phyloP scores from a whole-genome alignment of 2,888 invertebrate species.

The Drosophila anomalata region DNA sequence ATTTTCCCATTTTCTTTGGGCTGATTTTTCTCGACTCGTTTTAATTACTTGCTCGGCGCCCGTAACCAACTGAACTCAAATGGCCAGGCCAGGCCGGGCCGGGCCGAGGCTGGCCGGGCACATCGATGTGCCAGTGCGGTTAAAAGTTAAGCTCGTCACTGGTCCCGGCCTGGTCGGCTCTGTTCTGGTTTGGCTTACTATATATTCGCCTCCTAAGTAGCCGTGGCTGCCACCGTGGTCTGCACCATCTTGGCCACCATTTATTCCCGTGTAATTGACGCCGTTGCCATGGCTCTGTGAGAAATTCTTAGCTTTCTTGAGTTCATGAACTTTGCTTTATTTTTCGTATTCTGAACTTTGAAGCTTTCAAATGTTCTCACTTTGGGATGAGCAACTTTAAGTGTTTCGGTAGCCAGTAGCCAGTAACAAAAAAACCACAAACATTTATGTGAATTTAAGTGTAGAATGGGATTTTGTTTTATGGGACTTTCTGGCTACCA shows the following conservation, averaged over 20 bases:
- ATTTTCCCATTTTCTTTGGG: conserved; percentile 49
- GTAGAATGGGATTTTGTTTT: conserved; percentile 51
- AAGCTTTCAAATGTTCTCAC: conserved; percentile 52
- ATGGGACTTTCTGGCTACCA: conserved; percentile 20
- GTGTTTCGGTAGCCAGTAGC: conserved; percentile 61
- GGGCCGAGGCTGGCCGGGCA: conserved; percentile 43
- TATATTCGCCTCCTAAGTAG: conserved; percentile 45
- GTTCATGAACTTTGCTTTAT: conserved; percentile 71
- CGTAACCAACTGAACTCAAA: conserved; percentile 62
- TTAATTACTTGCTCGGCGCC: conserved; percentile 66
- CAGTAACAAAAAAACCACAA: conserved; percentile 15
- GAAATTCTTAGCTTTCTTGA: conserved; percentile 31
- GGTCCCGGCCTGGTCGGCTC: conserved; percentile 7
- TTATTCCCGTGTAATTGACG: conserved; percentile 71
- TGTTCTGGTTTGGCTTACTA: conserved; percentile 4
- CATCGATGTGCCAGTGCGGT: conserved; percentile 69
- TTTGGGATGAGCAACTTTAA: conserved; percentile 57
- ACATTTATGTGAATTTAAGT: conserved; percentile 63
- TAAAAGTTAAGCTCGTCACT: conserved; percentile 71
- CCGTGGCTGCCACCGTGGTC: conserved; percentile 32
- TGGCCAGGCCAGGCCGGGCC: conserved; percentile 56
- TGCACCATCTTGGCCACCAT: conserved; percentile 9
- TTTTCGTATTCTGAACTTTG: conserved; percentile 6
- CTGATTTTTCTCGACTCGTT: conserved; percentile 54
- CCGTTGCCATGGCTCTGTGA: conserved; percentile 41